Base-by-base conservation (phyloP, 1,140 invertebrate species). In the Zaprionus ghesquierei region DNA sequence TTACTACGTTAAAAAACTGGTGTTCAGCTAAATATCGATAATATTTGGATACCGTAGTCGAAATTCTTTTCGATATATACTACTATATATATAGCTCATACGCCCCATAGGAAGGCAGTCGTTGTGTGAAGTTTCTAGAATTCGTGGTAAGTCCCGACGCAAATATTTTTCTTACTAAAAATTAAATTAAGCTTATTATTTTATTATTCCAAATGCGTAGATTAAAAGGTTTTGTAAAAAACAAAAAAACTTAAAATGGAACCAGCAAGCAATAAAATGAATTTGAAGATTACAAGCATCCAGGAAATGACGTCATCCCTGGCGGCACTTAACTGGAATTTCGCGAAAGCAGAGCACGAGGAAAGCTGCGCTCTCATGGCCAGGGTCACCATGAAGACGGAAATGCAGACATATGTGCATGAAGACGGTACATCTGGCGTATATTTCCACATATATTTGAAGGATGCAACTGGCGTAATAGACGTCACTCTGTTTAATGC, bases 1-100 rank as follows among this genome's bases (percentile, higher is more conserved):
- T n/a, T n/a, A n/a, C n/a, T n/a, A n/a, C n/a, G n/a, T n/a, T n/a
- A n/a, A n/a, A n/a, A n/a, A n/a, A n/a, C n/a, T n/a, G n/a, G n/a
- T n/a, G n/a, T n/a, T n/a, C n/a, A n/a, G n/a, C n/a, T 12, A 63
- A 35, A 12, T 29, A 62, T 12, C n/a, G 49, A 25, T 12, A 20
- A 54, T 41, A 59, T 38, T 60, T 15, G 33, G 51, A 25, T 13
- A 33, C n/a, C n/a, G n/a, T n/a, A n/a, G n/a, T n/a, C n/a, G n/a
- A n/a, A n/a, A n/a, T n/a, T n/a, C n/a, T n/a, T n/a, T n/a, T n/a
- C n/a, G n/a, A n/a, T n/a, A n/a, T n/a, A n/a, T n/a, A n/a, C n/a
- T 33, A 13, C 3, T 33, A 12, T 12, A 31, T 31, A 13, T 33
- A 33, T 33, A 10, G 13, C 31, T 10, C 31, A 33, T 33, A 33